phyloP scores from a whole-genome alignment of 2,113 vertebrate species.

The Apteryx mantelli region DNA sequence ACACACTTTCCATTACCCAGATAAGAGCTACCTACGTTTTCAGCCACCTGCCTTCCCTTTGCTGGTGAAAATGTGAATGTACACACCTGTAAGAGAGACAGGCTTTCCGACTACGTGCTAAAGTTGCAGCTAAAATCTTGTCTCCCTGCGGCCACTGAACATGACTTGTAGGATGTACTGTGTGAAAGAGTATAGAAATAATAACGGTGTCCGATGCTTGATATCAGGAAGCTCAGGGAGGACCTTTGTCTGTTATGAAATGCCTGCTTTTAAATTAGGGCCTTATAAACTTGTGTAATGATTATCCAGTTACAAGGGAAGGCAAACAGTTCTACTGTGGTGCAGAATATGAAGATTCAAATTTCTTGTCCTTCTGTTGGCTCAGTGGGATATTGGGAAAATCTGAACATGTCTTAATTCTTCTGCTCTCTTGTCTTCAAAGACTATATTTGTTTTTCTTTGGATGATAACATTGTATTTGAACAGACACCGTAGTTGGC shows the following conservation, averaged over 20 bases:
- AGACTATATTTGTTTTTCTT: conserved; percentile 16
- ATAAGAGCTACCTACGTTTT: neutral
- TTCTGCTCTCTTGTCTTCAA: neutral
- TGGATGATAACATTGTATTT: neutral
- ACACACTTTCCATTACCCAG: neutral
- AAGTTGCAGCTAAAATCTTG: neutral
- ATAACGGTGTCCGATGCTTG: neutral
- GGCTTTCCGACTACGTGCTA: neutral
- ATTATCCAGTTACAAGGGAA: neutral
- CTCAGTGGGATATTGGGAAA: neutral
- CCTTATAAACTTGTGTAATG: neutral
- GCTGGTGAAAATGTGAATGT: neutral
- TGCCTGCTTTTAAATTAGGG: neutral
- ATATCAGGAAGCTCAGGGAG: neutral
- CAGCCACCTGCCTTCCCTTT: neutral
- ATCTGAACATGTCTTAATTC: neutral
- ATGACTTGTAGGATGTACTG: neutral
- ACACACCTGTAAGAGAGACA: neutral
- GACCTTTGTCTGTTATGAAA: neutral
- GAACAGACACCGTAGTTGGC: conserved; percentile 33
- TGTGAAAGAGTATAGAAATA: neutral
- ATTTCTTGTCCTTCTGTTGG: neutral
- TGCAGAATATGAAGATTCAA: neutral
- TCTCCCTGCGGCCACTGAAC: neutral
- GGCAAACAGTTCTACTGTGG: neutral